Base-by-base conservation (phyloP, 2,113 vertebrate species). In the Oxyruncus cristatus region DNA sequence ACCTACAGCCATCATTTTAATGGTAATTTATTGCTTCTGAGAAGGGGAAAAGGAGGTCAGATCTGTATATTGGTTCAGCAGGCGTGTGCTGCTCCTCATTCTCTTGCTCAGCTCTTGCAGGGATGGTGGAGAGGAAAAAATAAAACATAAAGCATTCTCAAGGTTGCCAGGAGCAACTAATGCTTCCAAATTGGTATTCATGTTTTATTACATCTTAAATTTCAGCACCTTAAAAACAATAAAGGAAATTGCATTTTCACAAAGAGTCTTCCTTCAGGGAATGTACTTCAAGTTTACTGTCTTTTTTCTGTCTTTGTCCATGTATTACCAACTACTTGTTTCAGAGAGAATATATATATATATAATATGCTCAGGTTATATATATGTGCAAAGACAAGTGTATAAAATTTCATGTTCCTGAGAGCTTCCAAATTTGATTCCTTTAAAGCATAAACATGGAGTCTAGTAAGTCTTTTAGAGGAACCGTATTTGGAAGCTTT, bases 191-290 rank as follows among this genome's bases (percentile, higher is more conserved):
- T 95, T 96, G 94, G 55, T 95, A 97, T 97, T 97, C 87, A 95
- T 94, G 92, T 95, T 95, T 97, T 95, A 96, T 97, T 97, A 93
- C 89, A 90, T 95, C 90, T 97, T 97, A 97, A 83, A 97, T 97
- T 96, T 86, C 30, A 92, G 75, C 96, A 94, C 78, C 75, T 98
- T 98, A 96, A 97, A 97, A 97, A 97, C 93, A 97, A 98, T 96
- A 96, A 97, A 97, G 84, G 86, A 95, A 97, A 98, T 97, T 95
- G 78, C 59, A 96, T 98, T 98, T 97, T 96, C 90, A 83, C 77
- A 87, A 61, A 97, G 93, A 92, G 92, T 89, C 33, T 96, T 96
- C 94, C 93, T 96, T 96, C 66, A 47, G 95, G 93, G 91, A 93
- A 94, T 91, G 78, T 96, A 65, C 55, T 77, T 82, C 52, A 96